phyloP scores from a whole-genome alignment of 2,113 vertebrate species.

The Hydropotes inermis region DNA sequence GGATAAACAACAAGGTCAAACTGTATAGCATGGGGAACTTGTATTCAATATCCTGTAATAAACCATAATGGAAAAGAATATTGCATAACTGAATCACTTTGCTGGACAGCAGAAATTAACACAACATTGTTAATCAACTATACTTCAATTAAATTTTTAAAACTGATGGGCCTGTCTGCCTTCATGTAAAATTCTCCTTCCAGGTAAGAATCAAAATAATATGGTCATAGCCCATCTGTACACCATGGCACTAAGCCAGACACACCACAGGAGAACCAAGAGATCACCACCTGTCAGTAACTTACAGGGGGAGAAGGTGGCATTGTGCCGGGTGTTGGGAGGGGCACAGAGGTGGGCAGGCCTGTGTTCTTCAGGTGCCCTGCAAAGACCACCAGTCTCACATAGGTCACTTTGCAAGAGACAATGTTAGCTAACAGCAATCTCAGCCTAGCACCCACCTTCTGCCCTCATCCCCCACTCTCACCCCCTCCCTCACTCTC shows the following conservation, averaged over 20 bases:
- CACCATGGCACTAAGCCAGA: not conserved
- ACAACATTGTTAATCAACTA: not conserved
- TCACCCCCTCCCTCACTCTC: not conserved
- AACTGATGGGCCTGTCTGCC: not conserved
- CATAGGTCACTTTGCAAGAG: not conserved
- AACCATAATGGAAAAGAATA: not conserved
- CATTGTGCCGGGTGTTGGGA: not conserved
- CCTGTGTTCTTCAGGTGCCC: not conserved
- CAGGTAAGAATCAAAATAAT: not conserved
- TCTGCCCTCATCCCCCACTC: not conserved
- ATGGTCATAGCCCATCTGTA: too few relatives aligned
- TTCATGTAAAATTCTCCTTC: not conserved
- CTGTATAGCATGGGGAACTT: not conserved
- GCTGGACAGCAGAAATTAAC: not conserved
- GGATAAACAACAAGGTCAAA: not conserved
- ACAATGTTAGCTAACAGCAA: too few relatives aligned
- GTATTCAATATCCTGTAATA: not conserved
- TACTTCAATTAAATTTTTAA: not conserved
- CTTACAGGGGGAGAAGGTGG: not conserved
- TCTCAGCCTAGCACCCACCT: not conserved
- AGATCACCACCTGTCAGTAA: not conserved
- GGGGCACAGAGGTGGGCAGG: not conserved
- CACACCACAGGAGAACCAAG: not conserved
- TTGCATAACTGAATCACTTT: not conserved
- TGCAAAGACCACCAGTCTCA: not conserved